phyloP scores from a whole-genome alignment of 1,140 invertebrate species.

The Cherax destructor region DNA sequence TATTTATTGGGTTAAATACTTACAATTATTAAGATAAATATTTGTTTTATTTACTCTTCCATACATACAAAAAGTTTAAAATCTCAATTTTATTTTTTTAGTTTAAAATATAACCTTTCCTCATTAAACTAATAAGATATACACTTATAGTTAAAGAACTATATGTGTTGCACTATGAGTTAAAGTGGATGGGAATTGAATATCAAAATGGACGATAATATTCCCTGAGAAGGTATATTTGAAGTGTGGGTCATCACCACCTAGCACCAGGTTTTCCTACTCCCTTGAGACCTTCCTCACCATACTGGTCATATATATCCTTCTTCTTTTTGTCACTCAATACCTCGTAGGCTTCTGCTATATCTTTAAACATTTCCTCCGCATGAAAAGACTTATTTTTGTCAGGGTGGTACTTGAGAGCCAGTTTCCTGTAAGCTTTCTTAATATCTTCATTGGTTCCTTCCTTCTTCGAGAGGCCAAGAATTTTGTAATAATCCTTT shows the following conservation, averaged over 20 bases:
- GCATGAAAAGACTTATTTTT: conserved; percentile 97
- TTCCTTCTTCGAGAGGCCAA: conserved; percentile 89
- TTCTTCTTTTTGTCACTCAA: conserved; percentile 96
- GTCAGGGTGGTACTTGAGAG: conserved; percentile 98
- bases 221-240: conserved; percentile 95
- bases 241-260: conserved; percentile 76
- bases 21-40: no score
- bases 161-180: conserved; percentile 90
- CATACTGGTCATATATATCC: conserved; percentile 96
- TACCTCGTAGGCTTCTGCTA: conserved; percentile 99
- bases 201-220: conserved; percentile 96
- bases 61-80: no score
- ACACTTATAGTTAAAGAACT: conserved; percentile 60
- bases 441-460: conserved; percentile 98
- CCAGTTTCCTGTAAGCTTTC: conserved; percentile 97
- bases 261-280: conserved; percentile 77
- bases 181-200: conserved; percentile 94
- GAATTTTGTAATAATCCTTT: conserved; percentile 97
- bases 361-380: conserved; percentile 98
- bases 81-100: no score
- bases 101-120: no score
- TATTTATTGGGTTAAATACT: no score
- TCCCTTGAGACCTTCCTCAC: conserved; percentile 96
- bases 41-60: no score
- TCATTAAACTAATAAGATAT: no score